Conservation (phyloP, 1,140 invertebrate genomes). For the Berghia stephanieae region DNA sequence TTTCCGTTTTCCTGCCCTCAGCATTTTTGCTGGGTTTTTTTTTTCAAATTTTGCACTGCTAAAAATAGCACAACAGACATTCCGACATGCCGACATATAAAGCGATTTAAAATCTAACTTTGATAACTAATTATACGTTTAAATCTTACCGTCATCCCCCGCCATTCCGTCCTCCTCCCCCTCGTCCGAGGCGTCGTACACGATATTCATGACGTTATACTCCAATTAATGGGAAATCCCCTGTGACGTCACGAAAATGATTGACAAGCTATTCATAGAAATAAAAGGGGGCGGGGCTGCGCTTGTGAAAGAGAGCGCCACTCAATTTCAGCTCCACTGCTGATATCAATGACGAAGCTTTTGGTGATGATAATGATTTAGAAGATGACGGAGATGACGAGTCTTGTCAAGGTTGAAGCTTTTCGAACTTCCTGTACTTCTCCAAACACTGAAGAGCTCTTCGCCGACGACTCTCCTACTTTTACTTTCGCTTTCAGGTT, state of each 20-base stretch:
- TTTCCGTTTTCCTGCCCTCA: too few relatives aligned
- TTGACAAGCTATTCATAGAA: not conserved
- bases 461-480: too few relatives aligned
- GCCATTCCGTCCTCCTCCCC: not conserved
- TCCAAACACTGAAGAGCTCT: too few relatives aligned
- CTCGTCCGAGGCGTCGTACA: conserved; percentile 8
- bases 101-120: too few relatives aligned
- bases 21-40: too few relatives aligned
- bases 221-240: not conserved
- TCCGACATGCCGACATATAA: too few relatives aligned
- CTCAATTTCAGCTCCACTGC: not conserved
- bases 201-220: not conserved
- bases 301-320: not conserved
- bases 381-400: not conserved
- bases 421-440: too few relatives aligned
- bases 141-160: conserved; percentile 7
- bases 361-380: not conserved
- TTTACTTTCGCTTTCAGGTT: too few relatives aligned
- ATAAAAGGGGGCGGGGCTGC: not conserved
- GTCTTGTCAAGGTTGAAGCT: too few relatives aligned
- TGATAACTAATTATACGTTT: not conserved
- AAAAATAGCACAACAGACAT: too few relatives aligned
- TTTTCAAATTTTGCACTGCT: too few relatives aligned
- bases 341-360: not conserved
- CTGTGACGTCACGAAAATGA: not conserved